Evolutionary conservation across 2,113 vertebrate genomes (phyloP), one percentile per base, ranked within the genome.

Genomic region (Myrmecobius fasciatus): DNA sequence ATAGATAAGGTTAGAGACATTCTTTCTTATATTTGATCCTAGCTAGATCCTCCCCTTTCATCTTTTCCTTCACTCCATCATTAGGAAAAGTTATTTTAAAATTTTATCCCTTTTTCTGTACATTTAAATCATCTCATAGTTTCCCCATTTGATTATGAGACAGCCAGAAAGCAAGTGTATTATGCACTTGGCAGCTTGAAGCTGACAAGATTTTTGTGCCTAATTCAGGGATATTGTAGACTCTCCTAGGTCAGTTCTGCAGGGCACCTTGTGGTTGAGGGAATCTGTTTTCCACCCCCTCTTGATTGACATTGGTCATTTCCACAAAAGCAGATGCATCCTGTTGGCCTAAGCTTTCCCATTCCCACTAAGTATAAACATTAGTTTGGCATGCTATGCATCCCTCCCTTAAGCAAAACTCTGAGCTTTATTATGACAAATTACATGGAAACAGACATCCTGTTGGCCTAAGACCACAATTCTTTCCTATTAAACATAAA

Each of bases 301-400:
- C 67, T 43, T 83, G 36, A 83, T 22, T 83, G 67, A 43, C 36
- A 22, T 75, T 83, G 67, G n/a, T 83, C 67, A 83, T 83, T 83
- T 83, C 67, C 67, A 83, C 67, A 83, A 43, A 83, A 83, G n/a
- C 67, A 83, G 67, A 83, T 83, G 67, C 67, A 83, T 83, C 67
- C 67, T 83, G 67, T 83, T 83, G 67, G 20, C 20, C 20, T 83
- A 43, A 43, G n/a, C 17, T 20, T 75, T 83, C n/a, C n/a, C n/a
- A 43, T 83, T 83, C 67, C 67, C 17, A 8, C 67, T 43, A 43
- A 83, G 20, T 20, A 22, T 83, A 83, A 43, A 83, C 67, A 24
- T 43, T 83, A 83, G 67, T 20, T 83, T 43, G n/a, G 17, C 67
- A 83, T 43, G 24, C 7, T 43, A 8, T 83, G 67, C 67, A 83